These are phyloP conservation scores for Gari tellinella DNA, from an alignment of 2,888 invertebrate species.

Conservation along the genomic window DNA sequence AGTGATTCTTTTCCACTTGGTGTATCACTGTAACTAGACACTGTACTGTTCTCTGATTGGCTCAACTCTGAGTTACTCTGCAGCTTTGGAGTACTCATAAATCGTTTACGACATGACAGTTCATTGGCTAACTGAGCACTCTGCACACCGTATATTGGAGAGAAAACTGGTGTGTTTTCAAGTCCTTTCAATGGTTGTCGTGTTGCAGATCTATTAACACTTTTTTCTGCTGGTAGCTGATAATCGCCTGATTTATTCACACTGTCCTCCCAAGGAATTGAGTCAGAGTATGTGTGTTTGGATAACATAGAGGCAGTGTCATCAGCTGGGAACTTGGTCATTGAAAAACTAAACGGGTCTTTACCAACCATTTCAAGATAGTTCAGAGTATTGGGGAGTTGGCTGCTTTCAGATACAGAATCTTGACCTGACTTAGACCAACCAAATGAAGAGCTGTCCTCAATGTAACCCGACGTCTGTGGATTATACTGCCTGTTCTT, in stretches of 20 bases:
- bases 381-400: conserved; percentile 29
- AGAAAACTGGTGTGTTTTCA: conserved; percentile 71
- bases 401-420: conserved; percentile 15
- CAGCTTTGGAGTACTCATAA: conserved; percentile 62
- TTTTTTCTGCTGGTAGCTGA: conserved; percentile 18
- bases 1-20: conserved; percentile 30
- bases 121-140: conserved; percentile 15
- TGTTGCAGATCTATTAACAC: conserved; percentile 8
- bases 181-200: conserved; percentile 67
- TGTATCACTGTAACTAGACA: conserved; percentile 13
- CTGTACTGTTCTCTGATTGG: conserved; percentile 29
- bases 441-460: conserved; percentile 40
- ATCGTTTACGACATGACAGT: conserved; percentile 31
- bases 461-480: background rate
- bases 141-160: conserved; percentile 63
- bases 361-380: conserved; percentile 45
- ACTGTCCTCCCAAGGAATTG: conserved; percentile 58
- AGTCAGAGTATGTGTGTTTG: conserved; percentile 50
- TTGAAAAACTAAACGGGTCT: conserved; percentile 40
- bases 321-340: conserved; percentile 16
- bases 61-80: conserved; percentile 24
- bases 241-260: conserved; percentile 32
- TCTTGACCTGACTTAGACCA: conserved; percentile 27
- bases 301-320: conserved; percentile 24
- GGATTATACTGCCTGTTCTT: background rate